Conservation (phyloP, 2,888 invertebrate species). For the Volucella zonaria region DNA sequence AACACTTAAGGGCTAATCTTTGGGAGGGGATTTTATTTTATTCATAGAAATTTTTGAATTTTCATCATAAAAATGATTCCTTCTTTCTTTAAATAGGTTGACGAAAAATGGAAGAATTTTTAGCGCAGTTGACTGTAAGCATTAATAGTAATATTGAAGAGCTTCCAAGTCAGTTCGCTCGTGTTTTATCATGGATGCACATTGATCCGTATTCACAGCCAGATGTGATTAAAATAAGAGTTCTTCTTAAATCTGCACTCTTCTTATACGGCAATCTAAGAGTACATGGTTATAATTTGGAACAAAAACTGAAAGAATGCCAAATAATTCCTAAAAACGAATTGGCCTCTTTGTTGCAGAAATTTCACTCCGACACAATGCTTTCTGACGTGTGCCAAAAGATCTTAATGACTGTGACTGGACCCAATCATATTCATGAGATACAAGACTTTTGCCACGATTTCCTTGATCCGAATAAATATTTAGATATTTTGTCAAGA, state of each 20-base stretch:
- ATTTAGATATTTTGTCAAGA: constrained; percentile 19
- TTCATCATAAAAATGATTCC: background rate
- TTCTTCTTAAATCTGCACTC: constrained; percentile 26
- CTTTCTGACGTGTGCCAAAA: constrained; percentile 51
- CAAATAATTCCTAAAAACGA: constrained; percentile 53
- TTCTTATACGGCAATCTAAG: constrained; percentile 52
- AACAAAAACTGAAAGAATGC: constrained; percentile 44
- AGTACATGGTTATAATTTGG: constrained; percentile 42
- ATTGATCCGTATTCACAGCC: constrained; percentile 49
- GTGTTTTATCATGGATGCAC: constrained; percentile 34
- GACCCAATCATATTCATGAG: constrained; percentile 57
- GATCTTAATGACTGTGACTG: constrained; percentile 56
- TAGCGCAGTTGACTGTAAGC: constrained; percentile 27
- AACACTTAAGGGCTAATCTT: too few species aligned
- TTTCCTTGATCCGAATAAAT: constrained; percentile 55
- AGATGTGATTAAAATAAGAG: constrained; percentile 5
- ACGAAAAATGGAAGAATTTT: constrained; percentile 26
- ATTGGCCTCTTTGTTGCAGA: constrained; percentile 31
- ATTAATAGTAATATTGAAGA: constrained; percentile 39
- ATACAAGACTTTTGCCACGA: constrained; percentile 56
- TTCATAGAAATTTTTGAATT: background rate
- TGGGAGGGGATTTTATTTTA: too few species aligned
- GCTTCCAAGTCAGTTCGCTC: constrained; percentile 40
- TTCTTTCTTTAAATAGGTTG: constrained; percentile 3
- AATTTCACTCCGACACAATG: constrained; percentile 43